Evolutionary conservation across 2,888 invertebrate genomes (phyloP).

Genomic region (Macropis europaea): DNA sequence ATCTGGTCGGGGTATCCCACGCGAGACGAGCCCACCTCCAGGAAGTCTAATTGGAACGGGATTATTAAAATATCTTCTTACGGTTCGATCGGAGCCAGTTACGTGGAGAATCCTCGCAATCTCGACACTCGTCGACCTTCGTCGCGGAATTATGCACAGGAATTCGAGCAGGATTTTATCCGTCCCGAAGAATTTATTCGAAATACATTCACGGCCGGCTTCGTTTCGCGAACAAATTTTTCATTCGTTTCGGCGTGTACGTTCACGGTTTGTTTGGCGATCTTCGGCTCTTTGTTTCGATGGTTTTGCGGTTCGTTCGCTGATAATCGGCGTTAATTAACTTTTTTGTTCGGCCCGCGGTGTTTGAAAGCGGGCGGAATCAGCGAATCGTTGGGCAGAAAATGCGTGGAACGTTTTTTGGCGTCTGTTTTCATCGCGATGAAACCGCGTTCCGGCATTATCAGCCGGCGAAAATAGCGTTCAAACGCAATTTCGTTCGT

Average conservation of each 20-base stretch:
- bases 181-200: slow-evolving; percentile 23
- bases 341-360: too few species aligned
- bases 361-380: background rate
- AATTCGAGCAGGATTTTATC: slow-evolving; percentile 36
- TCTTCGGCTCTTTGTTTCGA: too few species aligned
- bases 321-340: too few species aligned
- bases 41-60: slow-evolving; percentile 35
- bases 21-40: background rate
- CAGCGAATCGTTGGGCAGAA: background rate
- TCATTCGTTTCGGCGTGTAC: slow-evolving; percentile 20
- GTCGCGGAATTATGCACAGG: slow-evolving; percentile 40
- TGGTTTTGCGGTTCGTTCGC: too few species aligned
- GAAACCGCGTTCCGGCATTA: slow-evolving; percentile 45
- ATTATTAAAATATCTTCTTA: slow-evolving; percentile 48
- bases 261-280: too few species aligned
- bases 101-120: slow-evolving; percentile 45
- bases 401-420: background rate
- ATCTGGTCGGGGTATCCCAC: background rate
- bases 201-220: slow-evolving; percentile 1
- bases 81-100: slow-evolving; percentile 37
- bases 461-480: slow-evolving; percentile 47
- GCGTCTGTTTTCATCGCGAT: slow-evolving; percentile 5
- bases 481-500: slow-evolving; percentile 46
- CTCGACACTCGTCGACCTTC: slow-evolving; percentile 29
- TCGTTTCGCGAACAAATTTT: background rate